Evolutionary conservation across 2,888 invertebrate species (phyloP).

Genomic region (Athrips mouffetella): DNA sequence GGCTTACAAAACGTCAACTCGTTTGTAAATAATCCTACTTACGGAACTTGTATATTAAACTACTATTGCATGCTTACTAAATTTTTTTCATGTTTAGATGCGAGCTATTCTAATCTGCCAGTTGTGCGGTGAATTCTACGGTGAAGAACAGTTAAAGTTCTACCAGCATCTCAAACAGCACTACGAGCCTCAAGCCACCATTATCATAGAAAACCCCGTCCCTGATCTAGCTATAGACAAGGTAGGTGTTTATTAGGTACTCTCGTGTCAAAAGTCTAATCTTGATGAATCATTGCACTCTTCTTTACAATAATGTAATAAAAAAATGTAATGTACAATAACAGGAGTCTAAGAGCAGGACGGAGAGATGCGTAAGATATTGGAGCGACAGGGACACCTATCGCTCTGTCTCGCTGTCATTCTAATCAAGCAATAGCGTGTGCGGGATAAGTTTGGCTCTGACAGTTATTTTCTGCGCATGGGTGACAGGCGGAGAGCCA

Average conservation of each 20-base stretch:
- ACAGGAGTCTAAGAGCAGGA: no score
- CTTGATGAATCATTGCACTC: neutral
- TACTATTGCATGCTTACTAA: no score
- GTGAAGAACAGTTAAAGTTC: conserved; percentile 87
- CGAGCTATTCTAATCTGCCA: conserved; percentile 83
- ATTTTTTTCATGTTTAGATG: conserved; percentile 40
- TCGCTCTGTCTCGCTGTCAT: conserved; percentile 15
- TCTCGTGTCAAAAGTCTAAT: neutral
- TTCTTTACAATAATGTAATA: no score
- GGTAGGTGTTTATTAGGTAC: conserved; percentile 27
- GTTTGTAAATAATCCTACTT: no score
- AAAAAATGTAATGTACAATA: no score
- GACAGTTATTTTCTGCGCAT: no score
- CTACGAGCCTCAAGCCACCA: conserved; percentile 81
- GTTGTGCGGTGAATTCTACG: conserved; percentile 86
- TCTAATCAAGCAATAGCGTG: no score
- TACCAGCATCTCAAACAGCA: conserved; percentile 91
- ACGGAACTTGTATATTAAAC: neutral
- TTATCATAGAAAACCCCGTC: conserved; percentile 47
- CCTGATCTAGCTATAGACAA: conserved; percentile 47
- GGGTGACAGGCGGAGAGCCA: no score
- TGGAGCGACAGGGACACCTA: no score
- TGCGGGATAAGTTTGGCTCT: no score
- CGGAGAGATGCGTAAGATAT: no score
- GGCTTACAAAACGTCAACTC: no score